Conservation (phyloP, 2,797 vertebrate species). For the Chiloscyllium punctatum region DNA sequence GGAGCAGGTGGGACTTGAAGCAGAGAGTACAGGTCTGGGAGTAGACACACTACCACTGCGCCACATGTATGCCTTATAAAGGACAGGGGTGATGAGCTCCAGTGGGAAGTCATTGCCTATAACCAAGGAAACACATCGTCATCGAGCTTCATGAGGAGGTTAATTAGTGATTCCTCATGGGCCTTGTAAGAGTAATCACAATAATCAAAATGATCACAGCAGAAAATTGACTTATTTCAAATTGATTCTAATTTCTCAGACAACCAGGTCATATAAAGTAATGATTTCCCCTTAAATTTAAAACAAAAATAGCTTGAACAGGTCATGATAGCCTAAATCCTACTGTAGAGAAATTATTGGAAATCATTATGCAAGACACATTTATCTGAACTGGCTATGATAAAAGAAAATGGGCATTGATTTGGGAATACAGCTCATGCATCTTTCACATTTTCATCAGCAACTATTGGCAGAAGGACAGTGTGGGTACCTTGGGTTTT, state of each 20-base stretch:
- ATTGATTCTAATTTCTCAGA: neutral
- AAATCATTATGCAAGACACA: neutral
- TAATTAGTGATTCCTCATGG: too few species aligned
- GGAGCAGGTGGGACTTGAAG: too few species aligned
- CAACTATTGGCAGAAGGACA: neutral
- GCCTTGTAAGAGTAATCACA: too few species aligned
- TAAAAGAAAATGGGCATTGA: neutral
- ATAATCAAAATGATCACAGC: neutral
- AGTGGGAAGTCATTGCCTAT: too few species aligned
- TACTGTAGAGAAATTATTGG: neutral
- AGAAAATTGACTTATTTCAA: neutral
- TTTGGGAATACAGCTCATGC: neutral
- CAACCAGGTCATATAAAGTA: neutral
- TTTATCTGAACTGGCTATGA: neutral
- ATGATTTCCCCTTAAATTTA: neutral
- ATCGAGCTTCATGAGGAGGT: too few species aligned
- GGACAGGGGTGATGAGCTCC: too few species aligned
- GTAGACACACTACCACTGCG: too few species aligned
- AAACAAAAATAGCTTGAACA: neutral
- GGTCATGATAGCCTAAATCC: neutral
- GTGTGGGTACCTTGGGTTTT: neutral
- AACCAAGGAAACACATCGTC: too few species aligned
- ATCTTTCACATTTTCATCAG: neutral
- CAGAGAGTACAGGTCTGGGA: too few species aligned
- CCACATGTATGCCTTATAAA: too few species aligned